A percentile compares a stretch with the other conserved stretches of the same genome.
Conservation (phyloP, 1,140 invertebrate genomes). For the Apis florea region DNA sequence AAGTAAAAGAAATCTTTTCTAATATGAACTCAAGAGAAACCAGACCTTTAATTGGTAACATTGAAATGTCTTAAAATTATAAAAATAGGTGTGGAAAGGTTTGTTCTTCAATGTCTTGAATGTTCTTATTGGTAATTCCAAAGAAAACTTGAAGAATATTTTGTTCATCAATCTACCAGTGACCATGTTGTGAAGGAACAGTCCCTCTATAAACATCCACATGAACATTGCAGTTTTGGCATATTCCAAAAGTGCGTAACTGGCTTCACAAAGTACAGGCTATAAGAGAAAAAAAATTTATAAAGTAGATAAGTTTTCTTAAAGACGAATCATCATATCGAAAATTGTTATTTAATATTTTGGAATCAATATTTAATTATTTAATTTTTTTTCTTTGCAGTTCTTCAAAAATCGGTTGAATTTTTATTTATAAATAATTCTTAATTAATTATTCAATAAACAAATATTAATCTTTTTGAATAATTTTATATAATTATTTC, state of each 20-base stretch:
- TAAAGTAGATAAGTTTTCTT: neutral
- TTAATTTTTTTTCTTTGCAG: no score
- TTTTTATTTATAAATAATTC: no score
- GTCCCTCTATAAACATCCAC: slow-evolving; percentile 97
- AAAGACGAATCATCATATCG: no score
- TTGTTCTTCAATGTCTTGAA: neutral
- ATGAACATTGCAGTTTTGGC: slow-evolving; percentile 94
- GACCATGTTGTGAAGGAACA: slow-evolving; percentile 93
- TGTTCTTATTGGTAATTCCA: no score
- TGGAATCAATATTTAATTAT: no score
- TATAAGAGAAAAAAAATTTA: slow-evolving; percentile 72
- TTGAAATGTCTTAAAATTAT: neutral
- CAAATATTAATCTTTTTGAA: no score
- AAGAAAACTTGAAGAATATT: no score
- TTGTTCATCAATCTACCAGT: slow-evolving; percentile 79
- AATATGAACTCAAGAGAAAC: neutral
- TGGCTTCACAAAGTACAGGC: slow-evolving; percentile 89
- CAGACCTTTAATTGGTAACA: slow-evolving; percentile 10
- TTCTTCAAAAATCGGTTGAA: no score
- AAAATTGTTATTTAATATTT: no score
- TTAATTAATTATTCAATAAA: no score
- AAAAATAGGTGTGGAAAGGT: neutral
- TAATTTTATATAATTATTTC: no score
- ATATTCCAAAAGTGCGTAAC: slow-evolving; percentile 91
- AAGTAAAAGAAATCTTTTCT: neutral